Base-by-base conservation (phyloP, 1,140 invertebrate species). In the Mesaphorura yosii region DNA sequence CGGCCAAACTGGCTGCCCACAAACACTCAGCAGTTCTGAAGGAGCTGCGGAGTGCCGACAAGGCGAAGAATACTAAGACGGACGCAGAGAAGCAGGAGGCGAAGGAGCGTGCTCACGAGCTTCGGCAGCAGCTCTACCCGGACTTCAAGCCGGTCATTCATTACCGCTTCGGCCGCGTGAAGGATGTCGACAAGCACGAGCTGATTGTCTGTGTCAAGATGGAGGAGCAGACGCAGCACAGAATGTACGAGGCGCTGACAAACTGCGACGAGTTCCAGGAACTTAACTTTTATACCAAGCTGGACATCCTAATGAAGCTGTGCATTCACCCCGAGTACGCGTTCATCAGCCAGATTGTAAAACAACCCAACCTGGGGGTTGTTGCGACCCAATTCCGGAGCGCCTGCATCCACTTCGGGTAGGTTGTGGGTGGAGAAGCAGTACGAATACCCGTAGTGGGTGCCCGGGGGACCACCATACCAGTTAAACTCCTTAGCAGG, bases 401-500 rank as follows among this genome's bases (percentile, higher is more conserved):
- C n/a, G n/a, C n/a, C n/a, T n/a, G n/a, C n/a, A n/a, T n/a, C n/a
- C n/a, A n/a, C n/a, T n/a, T n/a, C n/a, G n/a, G n/a, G n/a, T n/a
- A n/a, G n/a, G n/a, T n/a, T n/a, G n/a, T n/a, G n/a, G 12, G 34
- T 37, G 34, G 34, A 37, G n/a, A 50, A 61, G 17, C 59, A 61
- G 25, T 55, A 61, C 1, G 59, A 55, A 34, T 61, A 61, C 12
- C 59, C 55, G 50, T 60, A 57, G 28, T 51, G 37, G 6, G 51
- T 45, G 3, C 51, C 55, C 2, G 57, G 26, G 17, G 47, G 46
- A n/a, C 31, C 12, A 34, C 57, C 42, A 29, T 51, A 60, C 31
- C 49, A 50, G 28, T 57, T 54, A n/a, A 60, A 5, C 23, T 60
- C 59, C 25, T 60, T 55, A 1, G 47, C 59, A 23, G 59, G 59